Base-by-base conservation (phyloP, 1,140 invertebrate genomes). In the Aphelinus certus region DNA sequence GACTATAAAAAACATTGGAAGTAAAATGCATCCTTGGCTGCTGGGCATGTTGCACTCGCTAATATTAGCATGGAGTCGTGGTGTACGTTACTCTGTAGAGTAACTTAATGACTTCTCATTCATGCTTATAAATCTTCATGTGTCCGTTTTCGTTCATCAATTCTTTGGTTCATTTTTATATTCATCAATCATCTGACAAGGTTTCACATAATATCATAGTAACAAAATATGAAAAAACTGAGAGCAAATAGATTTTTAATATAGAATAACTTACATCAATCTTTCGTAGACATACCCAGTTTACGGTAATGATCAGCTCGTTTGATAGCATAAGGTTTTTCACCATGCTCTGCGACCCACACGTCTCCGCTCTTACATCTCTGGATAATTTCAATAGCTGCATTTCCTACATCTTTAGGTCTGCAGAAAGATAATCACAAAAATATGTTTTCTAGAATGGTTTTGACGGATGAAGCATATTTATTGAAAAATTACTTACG, bases 21-120 rank as follows among this genome's bases (percentile, higher is more conserved):
- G 87, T 88, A 88, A 88, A 88, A 88, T 84, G 85, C 84, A 87
- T 88, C 86, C 87, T 87, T 87, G 86, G 80, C 82, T 81, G 75
- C 75, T 61, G 78, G 81, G 79, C 79, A 79, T 81, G 79, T 80
- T 69, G 77, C 79, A 53, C 48, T 63, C 78, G 79, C 80, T 81
- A 79, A 79, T 76, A 75, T 73, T 76, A 75, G 78, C 48, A 56
- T 64, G 51, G 63, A 56, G 45, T 64, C 64, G 61, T 71, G 6
- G 56, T 26, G 26, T 26, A 26, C 61, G 3, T 5, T 6, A 60
- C 48, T 2, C 10, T 72, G 5, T 57, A 66, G 48, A 66, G 45
- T 51, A 46, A 26, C 26, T 26, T 26, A 26, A 26, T 26, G 26
- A 26, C 26, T 26, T 26, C 26, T 26, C 26, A 26, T 26, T 26